phyloP scores from a whole-genome alignment of 2,797 vertebrate species.

The Rhabdomys pumilio region DNA sequence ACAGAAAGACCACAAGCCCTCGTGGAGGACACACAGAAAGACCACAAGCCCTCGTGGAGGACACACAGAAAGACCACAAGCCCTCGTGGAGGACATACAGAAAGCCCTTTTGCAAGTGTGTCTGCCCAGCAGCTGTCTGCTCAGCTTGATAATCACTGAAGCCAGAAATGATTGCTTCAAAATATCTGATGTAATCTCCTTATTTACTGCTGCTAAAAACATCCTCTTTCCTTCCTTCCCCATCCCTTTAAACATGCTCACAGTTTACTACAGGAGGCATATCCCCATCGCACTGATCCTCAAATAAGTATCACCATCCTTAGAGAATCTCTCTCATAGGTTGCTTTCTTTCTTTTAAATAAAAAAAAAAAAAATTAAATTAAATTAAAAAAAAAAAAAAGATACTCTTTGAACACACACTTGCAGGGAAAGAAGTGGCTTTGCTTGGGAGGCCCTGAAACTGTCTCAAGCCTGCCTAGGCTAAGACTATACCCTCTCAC shows the following conservation, averaged over 20 bases:
- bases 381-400: not conserved
- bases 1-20: not conserved
- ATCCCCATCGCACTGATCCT: too few relatives aligned
- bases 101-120: not conserved
- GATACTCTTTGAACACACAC: constrained; percentile 25
- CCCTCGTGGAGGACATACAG: not conserved
- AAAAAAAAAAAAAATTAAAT: not conserved
- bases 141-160: not conserved
- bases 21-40: not conserved
- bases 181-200: not conserved
- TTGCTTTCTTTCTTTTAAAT: too few relatives aligned
- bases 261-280: too few relatives aligned
- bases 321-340: not conserved
- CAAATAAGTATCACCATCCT: not conserved
- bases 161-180: not conserved
- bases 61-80: not conserved
- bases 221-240: not conserved
- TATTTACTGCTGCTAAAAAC: not conserved
- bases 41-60: not conserved
- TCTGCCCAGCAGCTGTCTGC: not conserved
- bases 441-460: constrained; percentile 22
- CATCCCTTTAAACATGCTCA: too few relatives aligned
- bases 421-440: not conserved
- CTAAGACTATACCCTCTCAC: constrained; percentile 15
- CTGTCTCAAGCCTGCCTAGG: constrained; percentile 52